A percentile compares a stretch with the other conserved stretches of the same genome.
Evolutionary conservation across 2,797 vertebrate species (phyloP).

Genomic region (Zenarchopterus dispar): DNA sequence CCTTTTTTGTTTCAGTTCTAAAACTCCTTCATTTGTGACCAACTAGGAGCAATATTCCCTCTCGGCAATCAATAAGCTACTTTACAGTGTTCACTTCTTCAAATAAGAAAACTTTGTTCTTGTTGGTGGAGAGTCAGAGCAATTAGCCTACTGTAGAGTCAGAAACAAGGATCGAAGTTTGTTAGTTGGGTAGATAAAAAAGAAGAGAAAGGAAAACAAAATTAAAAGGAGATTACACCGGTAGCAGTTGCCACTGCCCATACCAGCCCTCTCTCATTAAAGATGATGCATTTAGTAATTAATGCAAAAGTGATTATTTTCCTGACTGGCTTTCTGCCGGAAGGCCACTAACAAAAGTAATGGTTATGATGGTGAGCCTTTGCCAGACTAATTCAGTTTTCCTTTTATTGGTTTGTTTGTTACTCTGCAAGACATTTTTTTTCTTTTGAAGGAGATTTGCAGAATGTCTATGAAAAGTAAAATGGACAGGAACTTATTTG

Average conservation of each 20-base stretch:
- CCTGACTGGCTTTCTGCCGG: constrained; percentile 58
- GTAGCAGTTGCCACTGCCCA: constrained; percentile 55
- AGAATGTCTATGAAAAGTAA: constrained; percentile 43
- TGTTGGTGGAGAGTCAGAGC: constrained; percentile 40
- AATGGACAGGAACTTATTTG: constrained; percentile 27
- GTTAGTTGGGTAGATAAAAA: constrained; percentile 31
- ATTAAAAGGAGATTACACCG: constrained; percentile 56
- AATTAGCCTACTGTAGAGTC: constrained; percentile 63
- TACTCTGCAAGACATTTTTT: constrained; percentile 50
- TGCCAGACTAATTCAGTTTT: constrained; percentile 54
- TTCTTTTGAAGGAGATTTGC: constrained; percentile 21
- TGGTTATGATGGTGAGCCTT: constrained; percentile 53
- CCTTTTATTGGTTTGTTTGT: constrained; percentile 64
- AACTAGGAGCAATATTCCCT: no score
- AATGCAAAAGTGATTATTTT: constrained; percentile 67
- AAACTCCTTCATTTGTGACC: no score
- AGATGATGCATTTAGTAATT: constrained; percentile 76
- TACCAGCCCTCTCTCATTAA: constrained; percentile 74
- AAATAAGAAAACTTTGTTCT: constrained; percentile 66
- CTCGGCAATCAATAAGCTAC: constrained; percentile 4
- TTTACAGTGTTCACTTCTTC: constrained; percentile 44
- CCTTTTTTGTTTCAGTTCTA: no score
- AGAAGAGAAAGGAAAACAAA: constrained; percentile 42
- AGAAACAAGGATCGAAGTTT: constrained; percentile 53
- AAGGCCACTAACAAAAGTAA: constrained; percentile 34